These are phyloP conservation scores for Anoura caudifer DNA, from an alignment of 2,113 vertebrate genomes.

Conservation along the genomic window DNA sequence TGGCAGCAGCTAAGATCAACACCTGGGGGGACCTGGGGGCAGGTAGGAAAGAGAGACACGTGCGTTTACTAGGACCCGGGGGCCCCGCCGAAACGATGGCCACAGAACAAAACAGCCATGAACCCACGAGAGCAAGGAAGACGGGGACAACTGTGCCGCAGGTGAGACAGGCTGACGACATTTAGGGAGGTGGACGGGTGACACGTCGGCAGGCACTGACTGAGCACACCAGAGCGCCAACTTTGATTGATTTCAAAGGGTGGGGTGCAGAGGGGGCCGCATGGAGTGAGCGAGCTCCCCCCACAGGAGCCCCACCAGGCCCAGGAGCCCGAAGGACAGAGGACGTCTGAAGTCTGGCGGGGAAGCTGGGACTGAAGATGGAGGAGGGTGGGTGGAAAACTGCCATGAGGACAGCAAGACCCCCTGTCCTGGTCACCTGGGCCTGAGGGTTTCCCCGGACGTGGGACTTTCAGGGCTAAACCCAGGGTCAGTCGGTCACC, in stretches of 20 bases:
- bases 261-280: background rate
- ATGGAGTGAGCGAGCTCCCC: background rate
- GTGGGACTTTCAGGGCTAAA: background rate
- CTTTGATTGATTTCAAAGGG: background rate
- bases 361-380: background rate
- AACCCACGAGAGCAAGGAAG: background rate
- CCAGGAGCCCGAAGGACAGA: background rate
- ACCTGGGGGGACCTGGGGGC: no score
- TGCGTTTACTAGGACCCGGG: rapidly evolving
- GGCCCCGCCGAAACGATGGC: no score
- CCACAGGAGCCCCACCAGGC: background rate
- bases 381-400: background rate
- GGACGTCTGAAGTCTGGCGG: background rate
- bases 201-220: background rate
- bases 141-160: background rate
- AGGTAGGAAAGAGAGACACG: background rate
- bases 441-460: background rate
- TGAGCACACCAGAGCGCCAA: background rate
- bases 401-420: background rate
- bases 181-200: background rate
- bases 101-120: background rate
- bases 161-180: background rate
- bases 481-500: background rate
- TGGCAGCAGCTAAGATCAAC: rapidly evolving
- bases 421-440: background rate